These are phyloP conservation scores for Drosophila nr. perissopoda DNA, from an alignment of 2,888 invertebrate species.

Conservation along the genomic window DNA sequence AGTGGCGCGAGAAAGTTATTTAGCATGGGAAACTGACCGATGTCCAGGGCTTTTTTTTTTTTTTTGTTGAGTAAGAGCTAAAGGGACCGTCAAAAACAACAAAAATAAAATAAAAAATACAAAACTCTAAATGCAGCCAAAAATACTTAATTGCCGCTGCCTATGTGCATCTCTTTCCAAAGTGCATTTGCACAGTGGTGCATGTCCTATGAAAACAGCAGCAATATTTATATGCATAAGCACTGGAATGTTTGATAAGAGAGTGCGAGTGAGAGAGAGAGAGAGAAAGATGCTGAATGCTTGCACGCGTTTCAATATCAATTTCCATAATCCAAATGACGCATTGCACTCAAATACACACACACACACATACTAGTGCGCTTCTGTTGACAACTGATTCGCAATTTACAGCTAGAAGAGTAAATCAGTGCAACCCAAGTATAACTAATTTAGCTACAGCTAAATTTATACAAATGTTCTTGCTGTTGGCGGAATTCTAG, in stretches of 20 bases:
- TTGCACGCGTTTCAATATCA: conserved; percentile 21
- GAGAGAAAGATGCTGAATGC: conserved; percentile 3
- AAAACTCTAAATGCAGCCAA: conserved; percentile 40
- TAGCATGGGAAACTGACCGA: conserved; percentile 29
- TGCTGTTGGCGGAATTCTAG: neutral
- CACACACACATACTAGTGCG: neutral
- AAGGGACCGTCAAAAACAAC: conserved; percentile 47
- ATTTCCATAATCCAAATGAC: conserved; percentile 28
- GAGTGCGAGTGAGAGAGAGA: neutral
- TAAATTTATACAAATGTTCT: neutral
- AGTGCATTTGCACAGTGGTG: conserved; percentile 39
- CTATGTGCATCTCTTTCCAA: conserved; percentile 20
- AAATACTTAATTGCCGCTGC: conserved; percentile 45
- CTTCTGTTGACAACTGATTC: conserved; percentile 32
- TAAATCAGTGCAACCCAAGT: conserved; percentile 9
- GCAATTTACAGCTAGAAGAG: conserved; percentile 22
- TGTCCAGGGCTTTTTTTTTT: conserved; percentile 20
- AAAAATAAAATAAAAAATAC: conserved; percentile 31
- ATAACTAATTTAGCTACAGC: conserved; percentile 1
- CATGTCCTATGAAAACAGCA: conserved; percentile 5
- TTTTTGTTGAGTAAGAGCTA: conserved; percentile 9
- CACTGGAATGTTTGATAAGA: conserved; percentile 26
- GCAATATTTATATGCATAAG: neutral
- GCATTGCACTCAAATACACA: conserved; percentile 18
- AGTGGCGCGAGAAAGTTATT: conserved; percentile 68